Percentiles rank a stretch among this genome's conserved stretches.
phyloP scores from a whole-genome alignment of 2,797 vertebrate species.

The Rhabdophis nuchalis region DNA sequence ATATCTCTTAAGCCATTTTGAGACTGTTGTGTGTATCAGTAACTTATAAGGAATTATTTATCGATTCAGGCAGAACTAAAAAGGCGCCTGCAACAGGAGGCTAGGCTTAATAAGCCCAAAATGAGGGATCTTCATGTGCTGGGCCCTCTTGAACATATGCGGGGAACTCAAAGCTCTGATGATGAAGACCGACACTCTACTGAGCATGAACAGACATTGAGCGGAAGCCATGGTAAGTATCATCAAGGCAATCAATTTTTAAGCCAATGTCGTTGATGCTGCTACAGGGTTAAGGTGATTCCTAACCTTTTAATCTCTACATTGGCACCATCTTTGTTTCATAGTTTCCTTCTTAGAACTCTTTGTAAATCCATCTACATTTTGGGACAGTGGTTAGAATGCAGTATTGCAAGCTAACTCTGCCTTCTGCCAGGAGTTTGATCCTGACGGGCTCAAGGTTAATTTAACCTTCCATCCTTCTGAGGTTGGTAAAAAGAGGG shows the following conservation, averaged over 20 bases:
- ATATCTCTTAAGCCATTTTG: neutral
- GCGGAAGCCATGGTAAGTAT: slow-evolving; percentile 56
- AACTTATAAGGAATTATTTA: slow-evolving; percentile 50
- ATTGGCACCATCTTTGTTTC: neutral
- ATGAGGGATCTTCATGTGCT: slow-evolving; percentile 40
- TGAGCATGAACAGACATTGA: slow-evolving; percentile 46
- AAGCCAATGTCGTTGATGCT: neutral
- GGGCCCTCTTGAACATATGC: slow-evolving; percentile 37
- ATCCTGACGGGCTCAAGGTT: neutral
- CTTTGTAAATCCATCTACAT: neutral
- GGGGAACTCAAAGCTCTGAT: neutral
- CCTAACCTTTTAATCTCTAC: neutral
- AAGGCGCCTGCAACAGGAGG: slow-evolving; percentile 60
- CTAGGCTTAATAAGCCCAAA: slow-evolving; percentile 57
- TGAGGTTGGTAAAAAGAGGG: neutral
- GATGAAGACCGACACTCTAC: slow-evolving; percentile 24
- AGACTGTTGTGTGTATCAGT: neutral
- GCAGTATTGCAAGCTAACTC: neutral
- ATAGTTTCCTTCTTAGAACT: neutral
- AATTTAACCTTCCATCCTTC: neutral
- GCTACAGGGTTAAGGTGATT: neutral
- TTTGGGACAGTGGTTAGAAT: neutral
- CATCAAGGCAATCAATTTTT: neutral
- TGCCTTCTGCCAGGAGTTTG: neutral
- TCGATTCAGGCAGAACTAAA: slow-evolving; percentile 67